A percentile compares a stretch with the other conserved stretches of the same genome.
Conservation (phyloP, 2,797 vertebrate species). For the Tokudaia tokunoshimensis region DNA sequence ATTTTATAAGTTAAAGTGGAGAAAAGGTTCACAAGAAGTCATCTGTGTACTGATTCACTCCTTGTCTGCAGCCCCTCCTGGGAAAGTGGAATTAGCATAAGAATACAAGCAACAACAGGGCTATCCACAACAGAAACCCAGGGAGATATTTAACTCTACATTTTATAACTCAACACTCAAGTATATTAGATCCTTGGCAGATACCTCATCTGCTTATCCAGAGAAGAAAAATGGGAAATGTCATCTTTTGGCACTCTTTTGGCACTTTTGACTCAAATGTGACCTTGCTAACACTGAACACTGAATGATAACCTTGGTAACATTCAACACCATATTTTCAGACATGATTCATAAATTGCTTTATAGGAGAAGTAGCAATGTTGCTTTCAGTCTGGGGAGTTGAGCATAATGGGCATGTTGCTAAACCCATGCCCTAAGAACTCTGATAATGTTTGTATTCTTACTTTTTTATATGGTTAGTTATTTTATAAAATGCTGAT, state of each 20-base stretch:
- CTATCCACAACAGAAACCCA: background rate
- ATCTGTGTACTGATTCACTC: no score
- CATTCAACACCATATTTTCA: constrained; percentile 13
- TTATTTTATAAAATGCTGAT: constrained; percentile 46
- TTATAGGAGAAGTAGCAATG: background rate
- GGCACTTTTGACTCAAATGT: constrained; percentile 11
- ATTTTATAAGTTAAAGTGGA: no score
- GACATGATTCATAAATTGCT: background rate
- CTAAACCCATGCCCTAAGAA: background rate
- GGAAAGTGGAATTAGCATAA: no score
- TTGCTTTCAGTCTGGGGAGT: background rate
- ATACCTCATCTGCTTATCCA: constrained; percentile 4
- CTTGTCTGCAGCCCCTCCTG: no score
- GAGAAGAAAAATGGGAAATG: background rate
- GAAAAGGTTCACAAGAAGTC: no score
- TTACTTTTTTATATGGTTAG: background rate
- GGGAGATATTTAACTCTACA: constrained; percentile 29
- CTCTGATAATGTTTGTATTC: background rate
- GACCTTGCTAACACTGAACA: background rate
- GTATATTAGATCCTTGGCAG: constrained; percentile 22
- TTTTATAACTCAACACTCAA: constrained; percentile 38
- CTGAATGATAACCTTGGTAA: background rate
- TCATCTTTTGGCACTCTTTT: background rate
- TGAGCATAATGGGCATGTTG: background rate
- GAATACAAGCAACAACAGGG: no score